phyloP scores from a whole-genome alignment of 2,797 vertebrate species.

The Lates japonicus region DNA sequence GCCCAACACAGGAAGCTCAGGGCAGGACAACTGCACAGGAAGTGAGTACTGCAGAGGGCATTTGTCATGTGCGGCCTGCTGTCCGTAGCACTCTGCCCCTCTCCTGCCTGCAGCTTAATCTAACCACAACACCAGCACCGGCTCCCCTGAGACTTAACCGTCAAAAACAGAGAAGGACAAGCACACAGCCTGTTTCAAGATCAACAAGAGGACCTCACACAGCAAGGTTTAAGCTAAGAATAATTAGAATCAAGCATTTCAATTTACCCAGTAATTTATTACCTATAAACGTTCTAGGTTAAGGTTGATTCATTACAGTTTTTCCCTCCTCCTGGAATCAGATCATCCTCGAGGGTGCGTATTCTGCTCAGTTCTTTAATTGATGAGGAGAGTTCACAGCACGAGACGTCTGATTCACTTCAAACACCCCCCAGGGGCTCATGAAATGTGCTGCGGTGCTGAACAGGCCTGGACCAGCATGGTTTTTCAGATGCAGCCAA shows the following conservation, averaged over 20 bases:
- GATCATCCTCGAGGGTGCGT: constrained; percentile 31
- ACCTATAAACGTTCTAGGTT: neutral
- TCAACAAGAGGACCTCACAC: constrained; percentile 4
- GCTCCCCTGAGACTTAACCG: constrained; percentile 36
- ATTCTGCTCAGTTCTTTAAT: constrained; percentile 27
- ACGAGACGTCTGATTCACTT: constrained; percentile 28
- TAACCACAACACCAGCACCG: constrained; percentile 57
- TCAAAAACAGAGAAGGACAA: constrained; percentile 19
- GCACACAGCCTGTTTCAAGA: neutral
- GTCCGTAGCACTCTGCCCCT: constrained; percentile 46
- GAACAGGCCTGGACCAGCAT: constrained; percentile 45
- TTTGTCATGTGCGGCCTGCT: constrained; percentile 63
- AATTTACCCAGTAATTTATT: neutral
- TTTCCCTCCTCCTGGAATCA: constrained; percentile 8
- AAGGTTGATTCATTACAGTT: constrained; percentile 35
- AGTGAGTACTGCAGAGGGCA: constrained; percentile 53
- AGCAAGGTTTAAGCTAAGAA: neutral
- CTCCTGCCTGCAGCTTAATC: constrained; percentile 46
- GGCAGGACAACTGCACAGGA: constrained; percentile 68
- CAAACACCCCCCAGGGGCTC: constrained; percentile 39
- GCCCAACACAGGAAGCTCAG: constrained; percentile 62
- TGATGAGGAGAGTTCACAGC: constrained; percentile 32
- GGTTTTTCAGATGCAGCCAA: constrained; percentile 3
- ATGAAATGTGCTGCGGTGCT: constrained; percentile 31
- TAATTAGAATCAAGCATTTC: constrained; percentile 12